Evolutionary conservation across 2,888 invertebrate species (phyloP).

Genomic region (Ichneumon xanthorius): DNA sequence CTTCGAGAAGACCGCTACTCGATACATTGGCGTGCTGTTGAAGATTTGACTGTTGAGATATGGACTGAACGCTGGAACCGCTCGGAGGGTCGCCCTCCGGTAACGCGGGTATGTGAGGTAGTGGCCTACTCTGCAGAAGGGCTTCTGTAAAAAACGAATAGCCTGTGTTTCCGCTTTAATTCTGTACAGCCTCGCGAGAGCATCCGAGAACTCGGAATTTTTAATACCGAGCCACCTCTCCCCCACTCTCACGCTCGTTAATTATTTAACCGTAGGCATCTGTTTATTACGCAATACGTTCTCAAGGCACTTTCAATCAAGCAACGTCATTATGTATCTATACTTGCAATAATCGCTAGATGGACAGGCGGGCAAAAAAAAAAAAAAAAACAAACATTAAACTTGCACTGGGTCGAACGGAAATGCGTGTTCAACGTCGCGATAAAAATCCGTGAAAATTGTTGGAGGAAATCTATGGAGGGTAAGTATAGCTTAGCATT

Average conservation of each 20-base stretch:
- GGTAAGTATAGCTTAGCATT: not conserved
- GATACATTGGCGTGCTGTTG: constrained; percentile 81
- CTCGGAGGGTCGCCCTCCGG: constrained; percentile 90
- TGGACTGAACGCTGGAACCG: constrained; percentile 81
- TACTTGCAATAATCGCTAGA: not conserved
- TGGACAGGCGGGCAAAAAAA: not conserved
- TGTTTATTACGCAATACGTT: not conserved
- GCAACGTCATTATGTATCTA: constrained; percentile 5
- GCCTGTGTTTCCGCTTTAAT: constrained; percentile 47
- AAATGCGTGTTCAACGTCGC: not conserved
- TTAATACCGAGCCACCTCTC: not conserved
- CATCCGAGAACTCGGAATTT: not conserved
- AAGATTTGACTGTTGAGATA: constrained; percentile 82
- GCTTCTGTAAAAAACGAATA: constrained; percentile 90
- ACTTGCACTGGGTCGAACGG: not conserved
- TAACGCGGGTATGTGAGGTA: constrained; percentile 96
- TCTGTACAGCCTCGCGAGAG: constrained; percentile 32
- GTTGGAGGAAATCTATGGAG: not conserved
- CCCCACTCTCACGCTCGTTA: not conserved
- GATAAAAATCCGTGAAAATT: not conserved
- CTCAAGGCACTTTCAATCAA: not conserved
- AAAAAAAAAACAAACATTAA: not conserved
- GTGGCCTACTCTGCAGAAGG: constrained; percentile 95
- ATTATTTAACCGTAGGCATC: not conserved
- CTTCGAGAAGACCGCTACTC: constrained; percentile 82